A percentile compares a stretch with the other conserved stretches of the same genome.
These are phyloP conservation scores for Eremophila alpestris DNA, from an alignment of 2,797 vertebrate genomes.

Conservation along the genomic window DNA sequence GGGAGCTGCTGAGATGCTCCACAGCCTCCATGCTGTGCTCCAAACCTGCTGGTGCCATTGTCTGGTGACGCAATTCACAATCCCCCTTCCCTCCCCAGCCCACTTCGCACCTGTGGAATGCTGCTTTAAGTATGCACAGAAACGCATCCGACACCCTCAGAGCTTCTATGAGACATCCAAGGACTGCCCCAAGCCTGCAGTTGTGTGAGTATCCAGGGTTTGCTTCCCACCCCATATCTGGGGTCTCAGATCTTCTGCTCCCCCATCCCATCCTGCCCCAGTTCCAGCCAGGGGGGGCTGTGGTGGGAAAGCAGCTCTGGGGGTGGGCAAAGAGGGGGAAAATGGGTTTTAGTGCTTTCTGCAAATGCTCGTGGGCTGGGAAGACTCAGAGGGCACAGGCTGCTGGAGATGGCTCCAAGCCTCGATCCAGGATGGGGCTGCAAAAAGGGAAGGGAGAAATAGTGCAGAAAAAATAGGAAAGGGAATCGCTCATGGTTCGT, in stretches of 20 bases:
- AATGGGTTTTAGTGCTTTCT: not conserved
- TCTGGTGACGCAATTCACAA: accelerated
- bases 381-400: not conserved
- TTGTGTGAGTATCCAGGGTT: slow-evolving; percentile 5
- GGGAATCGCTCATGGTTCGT: accelerated
- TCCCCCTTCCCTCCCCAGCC: not conserved
- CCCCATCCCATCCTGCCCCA: not conserved
- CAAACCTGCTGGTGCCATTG: accelerated
- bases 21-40: accelerated
- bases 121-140: not conserved
- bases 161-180: not conserved
- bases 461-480: not conserved
- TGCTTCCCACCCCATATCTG: not conserved
- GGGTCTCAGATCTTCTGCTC: not conserved
- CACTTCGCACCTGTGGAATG: not conserved
- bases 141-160: accelerated
- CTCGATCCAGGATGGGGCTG: not conserved
- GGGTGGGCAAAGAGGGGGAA: not conserved
- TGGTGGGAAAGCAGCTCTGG: not conserved
- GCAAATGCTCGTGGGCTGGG: not conserved
- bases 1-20: not conserved
- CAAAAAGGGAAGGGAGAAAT: not conserved
- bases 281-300: not conserved
- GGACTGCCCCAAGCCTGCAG: not conserved
- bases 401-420: not conserved